Conservation (phyloP, 2,888 invertebrate genomes). For the Thymelicus acteon region DNA sequence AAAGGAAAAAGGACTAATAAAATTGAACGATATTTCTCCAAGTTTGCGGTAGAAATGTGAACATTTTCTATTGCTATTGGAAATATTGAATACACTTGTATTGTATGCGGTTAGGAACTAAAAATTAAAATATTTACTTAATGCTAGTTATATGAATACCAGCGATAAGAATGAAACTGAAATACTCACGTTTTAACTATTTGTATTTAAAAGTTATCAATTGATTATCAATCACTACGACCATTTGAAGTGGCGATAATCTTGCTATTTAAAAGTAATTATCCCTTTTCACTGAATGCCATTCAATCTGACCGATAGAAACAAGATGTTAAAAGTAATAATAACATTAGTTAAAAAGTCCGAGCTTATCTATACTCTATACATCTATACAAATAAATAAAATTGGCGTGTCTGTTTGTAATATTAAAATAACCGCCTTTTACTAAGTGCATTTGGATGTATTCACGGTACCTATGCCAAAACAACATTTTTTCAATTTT, state of each 20-base stretch:
- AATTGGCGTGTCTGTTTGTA: too few relatives aligned
- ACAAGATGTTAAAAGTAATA: too few relatives aligned
- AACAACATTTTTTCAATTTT: too few relatives aligned
- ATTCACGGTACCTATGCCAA: too few relatives aligned
- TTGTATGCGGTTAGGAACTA: neutral
- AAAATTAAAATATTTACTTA: neutral
- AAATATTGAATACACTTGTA: neutral
- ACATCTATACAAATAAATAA: too few relatives aligned
- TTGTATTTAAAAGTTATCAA: neutral
- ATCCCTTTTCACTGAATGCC: too few relatives aligned
- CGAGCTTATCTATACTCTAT: too few relatives aligned
- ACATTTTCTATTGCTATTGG: slow-evolving; percentile 8
- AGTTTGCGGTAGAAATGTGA: slow-evolving; percentile 1
- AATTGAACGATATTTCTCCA: slow-evolving; percentile 22
- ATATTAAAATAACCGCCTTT: too few relatives aligned
- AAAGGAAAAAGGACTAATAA: slow-evolving; percentile 3
- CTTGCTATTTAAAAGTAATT: neutral
- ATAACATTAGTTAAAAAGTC: too few relatives aligned
- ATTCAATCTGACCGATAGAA: too few relatives aligned
- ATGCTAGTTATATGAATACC: neutral
- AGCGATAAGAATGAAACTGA: neutral
- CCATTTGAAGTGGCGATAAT: neutral
- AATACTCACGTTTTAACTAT: neutral
- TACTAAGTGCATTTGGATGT: too few relatives aligned
- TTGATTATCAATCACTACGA: neutral